A percentile compares a stretch with the other conserved stretches of the same genome.
Conservation (phyloP, 2,797 vertebrate genomes). For the Brachyrhaphis roseni region DNA sequence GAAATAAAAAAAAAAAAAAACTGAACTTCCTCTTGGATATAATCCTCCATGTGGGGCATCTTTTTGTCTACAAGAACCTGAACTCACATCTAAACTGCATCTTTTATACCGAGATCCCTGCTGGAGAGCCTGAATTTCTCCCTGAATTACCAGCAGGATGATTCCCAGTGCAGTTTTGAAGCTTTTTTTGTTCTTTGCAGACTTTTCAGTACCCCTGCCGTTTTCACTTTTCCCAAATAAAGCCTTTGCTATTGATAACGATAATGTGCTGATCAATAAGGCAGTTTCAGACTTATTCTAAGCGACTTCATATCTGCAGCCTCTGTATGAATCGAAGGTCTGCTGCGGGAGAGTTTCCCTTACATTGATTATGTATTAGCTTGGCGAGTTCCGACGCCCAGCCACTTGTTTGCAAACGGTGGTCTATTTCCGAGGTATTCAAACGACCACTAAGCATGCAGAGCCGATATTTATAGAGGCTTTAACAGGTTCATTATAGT, state of each 20-base stretch:
- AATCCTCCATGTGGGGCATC: constrained; percentile 21
- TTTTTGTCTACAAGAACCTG: constrained; percentile 35
- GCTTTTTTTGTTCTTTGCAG: constrained; percentile 11
- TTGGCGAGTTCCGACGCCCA: constrained; percentile 55
- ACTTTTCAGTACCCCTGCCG: constrained; percentile 26
- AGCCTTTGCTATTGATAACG: constrained; percentile 49
- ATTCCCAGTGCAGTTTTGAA: constrained; percentile 30
- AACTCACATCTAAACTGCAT: constrained; percentile 41
- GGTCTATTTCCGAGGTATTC: constrained; percentile 66
- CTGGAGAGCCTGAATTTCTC: constrained; percentile 26
- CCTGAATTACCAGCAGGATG: constrained; percentile 9
- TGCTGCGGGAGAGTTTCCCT: constrained; percentile 53
- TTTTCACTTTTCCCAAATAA: constrained; percentile 41
- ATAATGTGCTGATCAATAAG: constrained; percentile 68
- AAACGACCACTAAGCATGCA: constrained; percentile 67
- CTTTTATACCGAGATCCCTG: constrained; percentile 10
- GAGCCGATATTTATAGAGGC: constrained; percentile 80
- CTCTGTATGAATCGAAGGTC: constrained; percentile 55
- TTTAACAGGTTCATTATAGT: constrained; percentile 81
- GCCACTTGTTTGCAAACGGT: constrained; percentile 69
- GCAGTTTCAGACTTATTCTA: constrained; percentile 59
- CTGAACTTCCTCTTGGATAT: constrained; percentile 13
- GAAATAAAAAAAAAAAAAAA: background rate
- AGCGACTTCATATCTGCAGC: constrained; percentile 48
- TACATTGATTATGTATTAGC: constrained; percentile 76